Evolutionary conservation across 2,113 vertebrate genomes (phyloP), one percentile per base, ranked within the genome.

Genomic region (Takifugu bimaculatus): DNA sequence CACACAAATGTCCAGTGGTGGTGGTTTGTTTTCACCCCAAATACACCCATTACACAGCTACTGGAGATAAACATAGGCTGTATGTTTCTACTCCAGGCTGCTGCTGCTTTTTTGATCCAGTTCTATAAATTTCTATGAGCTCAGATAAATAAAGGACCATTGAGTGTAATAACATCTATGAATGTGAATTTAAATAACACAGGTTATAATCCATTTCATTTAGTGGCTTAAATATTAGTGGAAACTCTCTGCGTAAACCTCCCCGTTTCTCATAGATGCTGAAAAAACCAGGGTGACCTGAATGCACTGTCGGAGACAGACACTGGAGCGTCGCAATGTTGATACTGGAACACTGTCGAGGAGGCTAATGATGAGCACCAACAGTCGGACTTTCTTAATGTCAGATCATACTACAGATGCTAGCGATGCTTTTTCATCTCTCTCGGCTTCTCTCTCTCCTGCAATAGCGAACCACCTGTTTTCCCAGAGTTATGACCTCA

Each of bases 401-500:
- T 39, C 35, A 10, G 35, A 39, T 39, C 35, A 20, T 20, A 20
- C 20, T 20, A 20, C 20, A 39, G 9, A 39, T 39, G 48, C 15
- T 54, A 51, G 12, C 14, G 56, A 50, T 63, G 20, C 65, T 52
- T 54, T 47, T 63, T 50, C 28, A 51, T 64, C 47, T 56, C 60
- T 13, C 28, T 4, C 14, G 32, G 28, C 50, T 39, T 63, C 32
- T 53, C 35, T n/a, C n/a, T 26, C 10, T 50, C n/a, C 57, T 50
- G 71, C 83, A 85, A 82, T 77, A 66, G 85, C 74, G 74, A 70
- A 71, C 77, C 85, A 87, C 85, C 85, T 87, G 85, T 85, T 87
- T 83, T 82, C 83, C 71, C 77, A 81, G 69, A 84, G 81, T 78
- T 70, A 80, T 87, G 81, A 87, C 78, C 81, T 88, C 81, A 86